Evolutionary conservation across 2,113 vertebrate species (phyloP), one percentile per base, ranked within the genome.

Genomic region (Oreotrochilus melanogaster): DNA sequence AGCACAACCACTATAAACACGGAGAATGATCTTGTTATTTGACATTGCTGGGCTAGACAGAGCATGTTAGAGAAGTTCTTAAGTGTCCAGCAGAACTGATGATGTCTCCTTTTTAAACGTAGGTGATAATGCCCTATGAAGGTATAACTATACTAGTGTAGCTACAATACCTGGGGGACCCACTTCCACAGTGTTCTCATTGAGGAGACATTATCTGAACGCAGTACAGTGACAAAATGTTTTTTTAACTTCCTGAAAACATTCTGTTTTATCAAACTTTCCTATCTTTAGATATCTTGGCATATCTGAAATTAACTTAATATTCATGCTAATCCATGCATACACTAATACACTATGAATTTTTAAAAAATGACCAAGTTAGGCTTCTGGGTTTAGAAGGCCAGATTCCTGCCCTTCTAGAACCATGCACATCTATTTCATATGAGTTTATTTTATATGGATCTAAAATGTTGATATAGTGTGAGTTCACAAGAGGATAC

Each of bases 401-500:
- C 1, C 21, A 71, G 4, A 50, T 35, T 25, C 7, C 35, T 78
- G 18, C 11, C 14, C 28, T 53, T 89, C 23, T 45, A 48, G 30
- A 75, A 14, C 2, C 3, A 33, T 0, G 0, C 53, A 24, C 4
- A 69, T 37, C 45, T 86, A 10, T 48, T 89, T 85, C 13, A 23
- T 42, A 54, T 14, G 7, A 7, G 10, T 18, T 61, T 81, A 24
- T 64, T 88, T 67, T 5, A 4, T 6, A 35, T 2, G 7, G n/a
- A 81, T 74, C 47, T 45, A 11, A 74, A 88, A 64, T 42, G 21
- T 39, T 78, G 45, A 15, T 84, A 58, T 62, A 22, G 3, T 8
- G 30, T 48, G 54, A 33, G 86, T 94, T 96, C 92, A 95, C 60
- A 67, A 53, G 76, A 93, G 92, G 92, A 94, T 61, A 96, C 33